Base-by-base conservation (phyloP, 2,888 invertebrate genomes). In the Dryadula phaetusa region DNA sequence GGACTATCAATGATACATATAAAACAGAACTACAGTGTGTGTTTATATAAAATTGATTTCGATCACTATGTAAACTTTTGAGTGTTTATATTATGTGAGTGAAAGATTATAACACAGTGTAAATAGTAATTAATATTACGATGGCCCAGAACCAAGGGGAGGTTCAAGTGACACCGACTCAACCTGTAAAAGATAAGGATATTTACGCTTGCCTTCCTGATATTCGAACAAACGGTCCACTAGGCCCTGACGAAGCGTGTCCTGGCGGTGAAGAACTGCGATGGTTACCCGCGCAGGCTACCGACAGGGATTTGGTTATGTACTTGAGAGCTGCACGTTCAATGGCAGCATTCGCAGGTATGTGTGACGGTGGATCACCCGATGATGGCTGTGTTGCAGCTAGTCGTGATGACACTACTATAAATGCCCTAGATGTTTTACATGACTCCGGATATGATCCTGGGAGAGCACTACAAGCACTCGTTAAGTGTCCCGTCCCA, bases 301-400 rank as follows among this genome's bases (percentile, higher is more conserved):
- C 96, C 81, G 99, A 99, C 93, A 96, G 97, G 79, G 99, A 99
- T 93, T 95, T 99, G 86, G 95, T 99, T 84, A 99, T 99, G 98
- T 99, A 98, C 94, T 95, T 99, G 87, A 94, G 99, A 82, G 99
- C 99, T 78, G 99, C 98, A 76, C 95, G 99, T 81, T 98, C 98
- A 72, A 98, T 99, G 97, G 99, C 99, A 84, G 99, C 99, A 69
- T 99, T 99, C 93, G 99, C 99, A 77, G 98, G 99, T 79, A 98
- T 99, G 98, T 99, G 99, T 94, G 98, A 99, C 94, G 98, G 98
- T 73, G 99, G 99, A 68, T 97, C 97, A 75, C 97, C 98, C 64
- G 99, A 99, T 90, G 99, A 99, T 91, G 99, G 99, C 82, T 98
- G 98, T 92, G 96, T 98, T 82, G 98, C 99, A 76, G 99, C 99